Conservation (phyloP, 2,113 vertebrate species). For the Gymnocephalus cernua region DNA sequence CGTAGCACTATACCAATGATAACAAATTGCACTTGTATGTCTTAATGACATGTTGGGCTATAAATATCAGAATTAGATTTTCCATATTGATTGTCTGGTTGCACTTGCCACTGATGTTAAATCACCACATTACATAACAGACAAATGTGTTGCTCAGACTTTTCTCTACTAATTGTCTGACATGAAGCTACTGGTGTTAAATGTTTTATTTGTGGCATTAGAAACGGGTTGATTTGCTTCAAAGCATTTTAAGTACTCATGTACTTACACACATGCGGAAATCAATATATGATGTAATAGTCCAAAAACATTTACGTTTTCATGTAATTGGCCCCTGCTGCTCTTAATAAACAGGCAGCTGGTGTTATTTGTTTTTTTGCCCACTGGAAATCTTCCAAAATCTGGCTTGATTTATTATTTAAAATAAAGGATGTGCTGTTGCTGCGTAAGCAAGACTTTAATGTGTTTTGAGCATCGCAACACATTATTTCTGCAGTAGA, state of each 20-base stretch:
- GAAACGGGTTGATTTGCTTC: background rate
- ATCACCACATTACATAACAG: background rate
- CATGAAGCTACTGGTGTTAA: background rate
- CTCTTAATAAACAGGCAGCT: background rate
- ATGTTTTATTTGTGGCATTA: background rate
- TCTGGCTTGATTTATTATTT: background rate
- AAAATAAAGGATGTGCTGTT: background rate
- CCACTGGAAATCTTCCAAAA: background rate
- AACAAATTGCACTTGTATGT: background rate
- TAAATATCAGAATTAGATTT: background rate
- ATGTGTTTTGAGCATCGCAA: background rate
- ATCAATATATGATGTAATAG: background rate
- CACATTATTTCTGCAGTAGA: background rate
- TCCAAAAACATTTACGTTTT: background rate
- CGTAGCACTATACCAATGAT: background rate
- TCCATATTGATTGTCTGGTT: background rate
- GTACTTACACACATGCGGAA: too few species aligned
- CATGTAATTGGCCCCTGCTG: background rate
- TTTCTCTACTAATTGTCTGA: background rate
- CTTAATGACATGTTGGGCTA: conserved; percentile 2
- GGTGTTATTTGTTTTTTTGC: background rate
- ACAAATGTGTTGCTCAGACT: background rate
- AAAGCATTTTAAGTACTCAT: background rate
- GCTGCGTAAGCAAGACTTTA: background rate
- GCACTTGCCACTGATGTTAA: background rate